phyloP scores from a whole-genome alignment of 2,888 invertebrate genomes.

The Diarsia brunnea region DNA sequence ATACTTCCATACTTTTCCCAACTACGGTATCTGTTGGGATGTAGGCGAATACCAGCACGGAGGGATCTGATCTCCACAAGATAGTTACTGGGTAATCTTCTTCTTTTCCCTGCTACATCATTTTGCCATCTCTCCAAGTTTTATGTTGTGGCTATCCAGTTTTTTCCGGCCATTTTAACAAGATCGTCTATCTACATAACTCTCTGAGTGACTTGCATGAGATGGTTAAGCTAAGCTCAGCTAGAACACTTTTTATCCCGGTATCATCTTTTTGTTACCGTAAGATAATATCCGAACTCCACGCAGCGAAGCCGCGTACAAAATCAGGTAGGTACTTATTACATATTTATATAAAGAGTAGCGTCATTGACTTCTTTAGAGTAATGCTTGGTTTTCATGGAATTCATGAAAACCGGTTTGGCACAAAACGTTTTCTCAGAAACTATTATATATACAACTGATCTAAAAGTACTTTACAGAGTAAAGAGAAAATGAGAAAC shows the following conservation, averaged over 20 bases:
- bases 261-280: background rate
- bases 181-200: background rate
- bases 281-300: background rate
- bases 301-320: background rate
- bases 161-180: background rate
- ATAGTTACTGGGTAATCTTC: background rate
- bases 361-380: background rate
- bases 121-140: background rate
- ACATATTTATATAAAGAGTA: background rate
- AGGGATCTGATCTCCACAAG: background rate
- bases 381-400: background rate
- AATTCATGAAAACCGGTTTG: background rate
- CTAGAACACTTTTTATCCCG: background rate
- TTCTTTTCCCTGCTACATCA: background rate
- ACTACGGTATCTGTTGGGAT: background rate
- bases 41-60: background rate
- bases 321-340: background rate
- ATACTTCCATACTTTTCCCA: background rate
- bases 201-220: background rate
- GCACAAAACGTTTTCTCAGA: background rate
- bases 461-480: background rate
- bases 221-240: background rate
- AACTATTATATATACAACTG: background rate
- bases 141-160: background rate
- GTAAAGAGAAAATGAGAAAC: slow-evolving; percentile 25